phyloP scores from a whole-genome alignment of 2,888 invertebrate species.

The Drosophila birchii region DNA sequence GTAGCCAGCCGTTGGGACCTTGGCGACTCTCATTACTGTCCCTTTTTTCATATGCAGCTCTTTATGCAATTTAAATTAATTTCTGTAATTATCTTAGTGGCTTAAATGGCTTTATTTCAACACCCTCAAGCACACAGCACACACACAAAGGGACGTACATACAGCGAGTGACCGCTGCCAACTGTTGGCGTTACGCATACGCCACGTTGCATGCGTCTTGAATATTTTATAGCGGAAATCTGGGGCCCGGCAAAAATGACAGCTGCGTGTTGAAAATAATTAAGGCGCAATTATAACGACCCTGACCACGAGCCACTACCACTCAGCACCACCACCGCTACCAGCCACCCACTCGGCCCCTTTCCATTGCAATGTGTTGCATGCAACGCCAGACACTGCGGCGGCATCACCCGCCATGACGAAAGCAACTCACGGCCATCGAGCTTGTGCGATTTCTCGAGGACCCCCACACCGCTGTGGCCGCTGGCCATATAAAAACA shows the following conservation, averaged over 20 bases:
- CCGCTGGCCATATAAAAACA: background rate
- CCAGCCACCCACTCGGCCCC: conserved; percentile 9
- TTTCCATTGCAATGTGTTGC: conserved; percentile 65
- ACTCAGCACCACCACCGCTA: background rate
- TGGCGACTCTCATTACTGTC: conserved; percentile 13
- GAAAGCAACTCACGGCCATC: conserved; percentile 46
- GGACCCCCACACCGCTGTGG: background rate
- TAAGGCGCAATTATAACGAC: conserved; percentile 62
- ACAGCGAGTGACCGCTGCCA: conserved; percentile 36
- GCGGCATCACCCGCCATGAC: conserved; percentile 48
- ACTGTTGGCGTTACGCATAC: conserved; percentile 52
- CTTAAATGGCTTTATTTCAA: conserved; percentile 63
- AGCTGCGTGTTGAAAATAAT: conserved; percentile 78
- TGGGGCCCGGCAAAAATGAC: conserved; percentile 59
- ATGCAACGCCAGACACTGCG: conserved; percentile 61
- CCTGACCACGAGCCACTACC: conserved; percentile 44
- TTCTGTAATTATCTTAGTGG: conserved; percentile 75
- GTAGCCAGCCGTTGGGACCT: conserved; percentile 5
- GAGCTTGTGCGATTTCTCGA: conserved; percentile 29
- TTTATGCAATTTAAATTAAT: conserved; percentile 80
- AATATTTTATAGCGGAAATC: conserved; percentile 59
- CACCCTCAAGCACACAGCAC: conserved; percentile 18
- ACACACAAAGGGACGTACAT: background rate
- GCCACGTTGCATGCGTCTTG: conserved; percentile 57
- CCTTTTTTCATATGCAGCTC: conserved; percentile 26